Conservation (phyloP, 2,888 invertebrate species). For the Dasysyrphus tricinctus region DNA sequence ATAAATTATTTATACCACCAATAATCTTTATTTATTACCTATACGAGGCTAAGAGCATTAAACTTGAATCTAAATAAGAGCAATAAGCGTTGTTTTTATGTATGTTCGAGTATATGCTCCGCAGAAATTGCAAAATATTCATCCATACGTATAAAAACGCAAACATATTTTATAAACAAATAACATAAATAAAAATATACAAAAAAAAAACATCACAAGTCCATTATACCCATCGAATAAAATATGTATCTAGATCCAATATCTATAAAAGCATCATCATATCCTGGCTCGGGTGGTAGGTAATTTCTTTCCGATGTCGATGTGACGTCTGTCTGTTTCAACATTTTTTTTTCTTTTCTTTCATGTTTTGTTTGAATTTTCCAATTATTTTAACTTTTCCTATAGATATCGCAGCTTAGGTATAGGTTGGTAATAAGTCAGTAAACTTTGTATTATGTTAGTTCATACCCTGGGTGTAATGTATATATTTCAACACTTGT, state of each 20-base stretch:
- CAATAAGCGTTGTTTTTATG: conserved; percentile 21
- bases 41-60: conserved; percentile 54
- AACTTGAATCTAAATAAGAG: conserved; percentile 66
- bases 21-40: conserved; percentile 73
- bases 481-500: conserved; percentile 61
- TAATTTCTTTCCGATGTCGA: conserved; percentile 22
- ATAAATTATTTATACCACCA: conserved; percentile 68
- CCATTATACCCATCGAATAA: conserved; percentile 65
- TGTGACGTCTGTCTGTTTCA: conserved; percentile 11
- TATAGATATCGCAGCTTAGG: neutral
- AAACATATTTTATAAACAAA: conserved; percentile 18
- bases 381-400: conserved; percentile 51
- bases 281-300: conserved; percentile 30
- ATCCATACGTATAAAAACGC: neutral
- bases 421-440: conserved; percentile 20
- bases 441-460: conserved; percentile 48
- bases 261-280: conserved; percentile 18
- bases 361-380: conserved; percentile 50
- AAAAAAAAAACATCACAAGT: conserved; percentile 44
- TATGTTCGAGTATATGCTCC: neutral
- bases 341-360: neutral
- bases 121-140: conserved; percentile 13
- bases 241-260: conserved; percentile 50
- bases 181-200: neutral
- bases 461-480: conserved; percentile 26